A percentile compares a stretch with the other conserved stretches of the same genome.
These are phyloP conservation scores for Acanthopleura granulata DNA, from an alignment of 2,888 invertebrate genomes.

Conservation along the genomic window DNA sequence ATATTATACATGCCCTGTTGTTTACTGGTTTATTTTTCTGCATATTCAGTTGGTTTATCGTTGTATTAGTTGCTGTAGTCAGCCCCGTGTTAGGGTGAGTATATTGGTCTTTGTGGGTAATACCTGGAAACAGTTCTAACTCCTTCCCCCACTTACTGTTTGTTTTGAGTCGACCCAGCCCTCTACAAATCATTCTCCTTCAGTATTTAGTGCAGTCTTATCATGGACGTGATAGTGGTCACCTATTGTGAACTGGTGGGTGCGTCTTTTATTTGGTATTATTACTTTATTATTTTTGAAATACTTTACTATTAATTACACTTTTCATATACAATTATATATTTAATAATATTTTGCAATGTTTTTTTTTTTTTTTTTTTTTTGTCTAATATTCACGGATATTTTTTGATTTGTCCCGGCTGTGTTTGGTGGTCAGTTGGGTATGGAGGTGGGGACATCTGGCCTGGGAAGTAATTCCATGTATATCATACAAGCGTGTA, in stretches of 20 bases:
- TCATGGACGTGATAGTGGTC: slow-evolving; percentile 11
- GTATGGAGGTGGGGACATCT: slow-evolving; percentile 8
- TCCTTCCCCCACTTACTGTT: neutral
- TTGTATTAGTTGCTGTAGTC: slow-evolving; percentile 17
- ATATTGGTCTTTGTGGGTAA: neutral
- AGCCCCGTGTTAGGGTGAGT: neutral
- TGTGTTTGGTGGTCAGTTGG: neutral
- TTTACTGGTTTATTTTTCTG: slow-evolving; percentile 10
- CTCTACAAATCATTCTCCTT: slow-evolving; percentile 2
- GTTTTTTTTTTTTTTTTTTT: slow-evolving; percentile 44
- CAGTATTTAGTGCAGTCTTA: slow-evolving; percentile 29
- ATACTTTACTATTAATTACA: slow-evolving; percentile 53
- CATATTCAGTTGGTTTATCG: slow-evolving; percentile 14
- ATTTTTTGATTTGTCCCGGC: slow-evolving; percentile 31
- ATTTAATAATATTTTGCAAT: slow-evolving; percentile 54
- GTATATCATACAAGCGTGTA: neutral
- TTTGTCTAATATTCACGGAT: slow-evolving; percentile 39
- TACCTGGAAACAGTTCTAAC: neutral
- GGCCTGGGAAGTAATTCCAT: slow-evolving; percentile 7
- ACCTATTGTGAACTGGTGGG: slow-evolving; percentile 4
- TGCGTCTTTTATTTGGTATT: slow-evolving; percentile 44
- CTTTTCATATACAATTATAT: slow-evolving; percentile 60
- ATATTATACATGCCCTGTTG: neutral
- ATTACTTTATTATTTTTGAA: slow-evolving; percentile 49
- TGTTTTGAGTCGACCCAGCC: neutral